phyloP scores from a whole-genome alignment of 1,140 invertebrate genomes.

The Globodera ellingtonae region DNA sequence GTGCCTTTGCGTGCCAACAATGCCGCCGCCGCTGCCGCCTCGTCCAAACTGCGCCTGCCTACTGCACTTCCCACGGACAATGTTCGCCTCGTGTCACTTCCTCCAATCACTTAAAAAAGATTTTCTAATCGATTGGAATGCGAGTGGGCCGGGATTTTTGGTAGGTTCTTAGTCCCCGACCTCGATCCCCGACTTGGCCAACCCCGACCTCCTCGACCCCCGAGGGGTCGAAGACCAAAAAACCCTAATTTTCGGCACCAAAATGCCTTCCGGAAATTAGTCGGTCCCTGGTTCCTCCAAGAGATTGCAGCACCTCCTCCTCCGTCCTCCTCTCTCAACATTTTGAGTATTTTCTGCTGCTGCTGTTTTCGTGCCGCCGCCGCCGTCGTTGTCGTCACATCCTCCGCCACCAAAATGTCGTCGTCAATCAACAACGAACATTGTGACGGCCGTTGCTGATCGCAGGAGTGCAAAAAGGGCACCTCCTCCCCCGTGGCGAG shows the following conservation, averaged over 20 bases:
- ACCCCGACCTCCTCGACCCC: too few species aligned
- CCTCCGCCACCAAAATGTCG: too few species aligned
- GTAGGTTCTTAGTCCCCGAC: too few species aligned
- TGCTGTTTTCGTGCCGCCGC: neutral
- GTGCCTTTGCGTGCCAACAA: neutral
- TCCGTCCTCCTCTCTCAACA: neutral
- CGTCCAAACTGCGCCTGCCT: neutral
- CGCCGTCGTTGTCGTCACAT: too few species aligned
- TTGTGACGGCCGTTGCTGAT: too few species aligned
- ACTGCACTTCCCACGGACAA: constrained; percentile 10
- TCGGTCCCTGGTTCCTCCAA: too few species aligned
- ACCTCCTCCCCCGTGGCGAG: neutral
- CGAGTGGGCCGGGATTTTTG: too few species aligned
- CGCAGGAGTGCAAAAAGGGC: neutral
- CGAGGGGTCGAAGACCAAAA: too few species aligned
- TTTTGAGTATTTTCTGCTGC: neutral
- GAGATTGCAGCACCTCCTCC: neutral
- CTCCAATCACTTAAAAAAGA: neutral
- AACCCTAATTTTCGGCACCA: too few species aligned
- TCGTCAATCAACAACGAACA: too few species aligned
- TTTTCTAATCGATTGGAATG: neutral
- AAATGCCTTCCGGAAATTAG: too few species aligned
- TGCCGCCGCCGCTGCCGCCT: neutral
- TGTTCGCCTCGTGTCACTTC: constrained; percentile 18
- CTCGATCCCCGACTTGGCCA: too few species aligned